Percentiles rank a stretch among this genome's conserved stretches.
Conservation (phyloP, 92 coral and sea anemone species). For the Porites evermanni region DNA sequence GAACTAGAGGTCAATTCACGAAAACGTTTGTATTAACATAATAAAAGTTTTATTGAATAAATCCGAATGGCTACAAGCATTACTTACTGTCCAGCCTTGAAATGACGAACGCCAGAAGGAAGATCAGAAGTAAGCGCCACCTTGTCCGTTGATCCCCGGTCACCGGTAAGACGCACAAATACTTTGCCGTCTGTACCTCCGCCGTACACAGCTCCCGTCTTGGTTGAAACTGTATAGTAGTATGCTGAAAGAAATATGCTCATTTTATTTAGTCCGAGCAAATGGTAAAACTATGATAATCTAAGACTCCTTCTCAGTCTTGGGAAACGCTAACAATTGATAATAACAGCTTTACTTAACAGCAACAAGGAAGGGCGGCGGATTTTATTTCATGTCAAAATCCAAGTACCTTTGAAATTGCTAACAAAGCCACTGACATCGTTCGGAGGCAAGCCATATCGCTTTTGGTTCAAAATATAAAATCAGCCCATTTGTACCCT, state of each 20-base stretch:
- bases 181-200: conserved; percentile 88
- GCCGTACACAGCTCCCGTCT: conserved; percentile 80
- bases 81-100: conserved; percentile 89
- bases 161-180: conserved; percentile 81
- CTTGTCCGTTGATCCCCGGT: conserved; percentile 79
- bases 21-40: too few species aligned
- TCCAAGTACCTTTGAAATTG: not conserved
- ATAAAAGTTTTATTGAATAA: too few species aligned
- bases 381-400: not conserved
- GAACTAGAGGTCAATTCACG: too few species aligned
- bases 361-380: too few species aligned
- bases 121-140: conserved; percentile 44
- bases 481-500: not conserved
- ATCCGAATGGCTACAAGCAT: too few species aligned
- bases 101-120: conserved; percentile 74
- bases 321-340: not conserved
- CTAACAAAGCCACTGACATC: not conserved
- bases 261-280: not conserved
- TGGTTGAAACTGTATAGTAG: conserved; percentile 78
- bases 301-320: not conserved
- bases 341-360: not conserved
- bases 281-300: not conserved
- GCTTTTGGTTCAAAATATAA: too few species aligned
- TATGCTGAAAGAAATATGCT: conserved; percentile 54
- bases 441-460: too few species aligned